Base-by-base conservation (phyloP, 2,888 invertebrate species). In the Blera fallax region DNA sequence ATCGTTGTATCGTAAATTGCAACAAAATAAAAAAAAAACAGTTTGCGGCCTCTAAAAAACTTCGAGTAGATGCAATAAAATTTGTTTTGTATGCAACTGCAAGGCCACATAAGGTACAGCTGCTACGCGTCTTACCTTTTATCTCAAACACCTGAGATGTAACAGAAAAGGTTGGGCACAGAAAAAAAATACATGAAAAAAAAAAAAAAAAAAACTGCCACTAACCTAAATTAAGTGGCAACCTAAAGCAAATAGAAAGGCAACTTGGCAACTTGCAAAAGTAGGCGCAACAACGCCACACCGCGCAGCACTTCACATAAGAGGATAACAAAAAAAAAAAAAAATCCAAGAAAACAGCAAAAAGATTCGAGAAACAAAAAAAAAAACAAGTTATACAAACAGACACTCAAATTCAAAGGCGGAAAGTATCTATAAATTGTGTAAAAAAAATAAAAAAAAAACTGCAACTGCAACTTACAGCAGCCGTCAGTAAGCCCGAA, bases 221-320 rank as follows among this genome's bases (percentile, higher is more conserved):
- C 69, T 84, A 80, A 84, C 84, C 84, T 34, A 84, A 80, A 84
- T 84, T 80, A 84, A 84, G 74, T 64, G 74, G 80, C 64, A 80
- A 76, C 74, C 80, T 60, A 80, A 84, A 80, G 84, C 58, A 80
- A 84, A 84, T 84, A 84, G 84, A 84, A 84, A 84, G 84, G 84
- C 74, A 80, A 74, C 67, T 58, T 56, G 62, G 84, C 74, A 80
- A 74, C 67, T 58, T 56, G 62, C 60, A 72, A 74, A 79, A 73
- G 83, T 69, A 79, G 74, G 58, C 56, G 16, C 48, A 67, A 37
- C 32, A 62, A 70, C 62, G 64, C 48, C 77, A 60, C 14, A 14
- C n/a, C 14, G 40, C 14, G 40, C 24, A 77, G 16, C 24, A 74
- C 69, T 56, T 37, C 32, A 73, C 72, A 40, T 48, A 62, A 79